These are phyloP conservation scores for Pseudococcus longispinus DNA, from an alignment of 2,888 invertebrate genomes.

Conservation along the genomic window DNA sequence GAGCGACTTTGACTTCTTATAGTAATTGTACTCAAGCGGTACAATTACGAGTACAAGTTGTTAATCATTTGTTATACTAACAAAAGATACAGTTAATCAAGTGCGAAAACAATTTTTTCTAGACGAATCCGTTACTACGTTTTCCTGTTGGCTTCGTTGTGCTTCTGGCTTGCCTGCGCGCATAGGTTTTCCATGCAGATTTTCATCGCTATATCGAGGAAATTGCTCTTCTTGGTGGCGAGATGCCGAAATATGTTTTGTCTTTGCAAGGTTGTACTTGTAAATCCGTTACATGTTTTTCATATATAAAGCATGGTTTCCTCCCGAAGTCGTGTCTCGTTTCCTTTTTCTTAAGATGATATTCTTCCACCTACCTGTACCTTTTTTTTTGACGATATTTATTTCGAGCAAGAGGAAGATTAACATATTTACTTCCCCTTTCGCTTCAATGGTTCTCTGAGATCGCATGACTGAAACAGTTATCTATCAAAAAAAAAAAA, in stretches of 20 bases:
- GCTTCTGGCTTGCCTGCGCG: not conserved
- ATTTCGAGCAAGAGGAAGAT: not conserved
- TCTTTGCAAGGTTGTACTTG: not conserved
- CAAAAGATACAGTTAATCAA: conserved; percentile 29
- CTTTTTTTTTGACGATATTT: not conserved
- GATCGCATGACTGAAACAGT: too few species aligned
- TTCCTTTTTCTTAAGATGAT: not conserved
- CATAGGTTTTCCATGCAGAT: conserved; percentile 13
- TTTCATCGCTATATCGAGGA: not conserved
- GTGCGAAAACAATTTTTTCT: conserved; percentile 21
- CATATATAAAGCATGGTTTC: not conserved
- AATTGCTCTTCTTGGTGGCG: not conserved
- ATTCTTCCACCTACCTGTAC: not conserved
- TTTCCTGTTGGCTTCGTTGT: conserved; percentile 18
- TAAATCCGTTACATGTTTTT: conserved; percentile 4
- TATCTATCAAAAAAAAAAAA: not conserved
- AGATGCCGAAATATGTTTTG: not conserved
- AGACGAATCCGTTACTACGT: conserved; percentile 35
- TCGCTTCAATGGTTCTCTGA: not conserved
- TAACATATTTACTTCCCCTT: not conserved
- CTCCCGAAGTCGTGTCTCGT: not conserved
- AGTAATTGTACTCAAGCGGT: conserved; percentile 35
- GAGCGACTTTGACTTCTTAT: not conserved
- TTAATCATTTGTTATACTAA: conserved; percentile 31
- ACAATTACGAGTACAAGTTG: conserved; percentile 28